A percentile compares a stretch with the other conserved stretches of the same genome.
Conservation (phyloP, 2,888 invertebrate species). For the Lathronympha strigana region DNA sequence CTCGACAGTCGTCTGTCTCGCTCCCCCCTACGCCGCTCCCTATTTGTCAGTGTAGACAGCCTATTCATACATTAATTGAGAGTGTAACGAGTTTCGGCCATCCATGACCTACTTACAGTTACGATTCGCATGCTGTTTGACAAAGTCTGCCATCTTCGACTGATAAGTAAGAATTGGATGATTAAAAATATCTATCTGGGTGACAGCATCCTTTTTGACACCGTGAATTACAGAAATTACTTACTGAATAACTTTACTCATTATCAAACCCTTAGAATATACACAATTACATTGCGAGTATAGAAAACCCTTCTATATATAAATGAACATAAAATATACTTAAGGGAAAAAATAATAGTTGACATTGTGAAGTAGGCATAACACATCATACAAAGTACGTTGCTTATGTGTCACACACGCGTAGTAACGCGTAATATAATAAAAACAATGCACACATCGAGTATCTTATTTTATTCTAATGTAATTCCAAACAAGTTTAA, state of each 20-base stretch:
- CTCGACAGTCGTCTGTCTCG: conserved; percentile 19
- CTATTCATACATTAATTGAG: conserved; percentile 61
- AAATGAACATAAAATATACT: too few species aligned
- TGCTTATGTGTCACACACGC: conserved; percentile 10
- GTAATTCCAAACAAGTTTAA: conserved; percentile 37
- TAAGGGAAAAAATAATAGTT: too few species aligned
- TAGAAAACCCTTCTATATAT: too few species aligned
- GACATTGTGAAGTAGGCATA: too few species aligned
- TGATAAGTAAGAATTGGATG: conserved; percentile 32
- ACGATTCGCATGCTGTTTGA: conserved; percentile 39
- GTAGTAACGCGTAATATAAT: conserved; percentile 12
- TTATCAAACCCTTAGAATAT: too few species aligned
- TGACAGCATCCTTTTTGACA: conserved; percentile 1
- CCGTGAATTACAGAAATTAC: too few species aligned
- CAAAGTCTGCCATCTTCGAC: conserved; percentile 36
- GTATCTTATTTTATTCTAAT: conserved; percentile 15
- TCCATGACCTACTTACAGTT: conserved; percentile 60
- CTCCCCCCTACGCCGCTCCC: conserved; percentile 44
- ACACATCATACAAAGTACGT: conserved; percentile 1
- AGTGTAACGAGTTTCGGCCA: conserved; percentile 57
- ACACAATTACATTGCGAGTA: too few species aligned
- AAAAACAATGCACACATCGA: conserved; percentile 12
- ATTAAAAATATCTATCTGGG: conserved; percentile 9
- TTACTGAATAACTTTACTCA: too few species aligned
- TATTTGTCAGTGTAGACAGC: conserved; percentile 44